phyloP scores from a whole-genome alignment of 2,888 invertebrate species.

The Agapetus fuscipes region DNA sequence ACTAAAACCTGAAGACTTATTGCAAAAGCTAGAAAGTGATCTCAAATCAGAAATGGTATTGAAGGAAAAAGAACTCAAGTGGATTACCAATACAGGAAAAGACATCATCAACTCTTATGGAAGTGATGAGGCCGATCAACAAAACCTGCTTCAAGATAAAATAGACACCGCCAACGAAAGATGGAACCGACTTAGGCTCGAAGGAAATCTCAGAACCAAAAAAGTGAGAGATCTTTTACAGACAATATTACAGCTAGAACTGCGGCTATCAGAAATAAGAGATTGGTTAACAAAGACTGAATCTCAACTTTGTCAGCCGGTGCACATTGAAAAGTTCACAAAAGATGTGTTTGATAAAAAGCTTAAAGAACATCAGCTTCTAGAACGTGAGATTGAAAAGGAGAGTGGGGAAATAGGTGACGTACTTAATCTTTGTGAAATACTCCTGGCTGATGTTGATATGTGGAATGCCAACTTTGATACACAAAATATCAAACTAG shows the following conservation, averaged over 20 bases:
- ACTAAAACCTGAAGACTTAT: constrained; percentile 62
- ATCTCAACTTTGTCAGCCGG: constrained; percentile 54
- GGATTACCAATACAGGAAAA: constrained; percentile 61
- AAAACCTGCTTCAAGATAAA: constrained; percentile 43
- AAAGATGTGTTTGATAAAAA: constrained; percentile 58
- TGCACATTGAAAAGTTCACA: constrained; percentile 56
- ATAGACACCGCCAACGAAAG: constrained; percentile 54
- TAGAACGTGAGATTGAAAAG: constrained; percentile 65
- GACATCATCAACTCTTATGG: constrained; percentile 55
- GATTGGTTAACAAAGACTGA: constrained; percentile 65
- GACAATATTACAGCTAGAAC: constrained; percentile 61
- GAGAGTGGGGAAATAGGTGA: constrained; percentile 71
- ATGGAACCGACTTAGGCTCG: constrained; percentile 57
- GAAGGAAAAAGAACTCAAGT: constrained; percentile 68
- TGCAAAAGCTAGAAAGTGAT: constrained; percentile 63
- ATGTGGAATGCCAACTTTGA: constrained; percentile 63
- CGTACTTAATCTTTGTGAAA: constrained; percentile 68
- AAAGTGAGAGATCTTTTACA: constrained; percentile 64
- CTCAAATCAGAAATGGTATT: constrained; percentile 64
- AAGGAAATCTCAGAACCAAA: constrained; percentile 55
- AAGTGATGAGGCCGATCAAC: constrained; percentile 55
- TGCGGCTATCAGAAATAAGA: constrained; percentile 60
- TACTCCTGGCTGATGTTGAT: constrained; percentile 65
- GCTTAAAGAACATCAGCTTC: constrained; percentile 59
- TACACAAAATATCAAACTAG: constrained; percentile 54